Evolutionary conservation across 1,140 invertebrate species (phyloP).

Genomic region (Daktulosphaira vitifoliae): DNA sequence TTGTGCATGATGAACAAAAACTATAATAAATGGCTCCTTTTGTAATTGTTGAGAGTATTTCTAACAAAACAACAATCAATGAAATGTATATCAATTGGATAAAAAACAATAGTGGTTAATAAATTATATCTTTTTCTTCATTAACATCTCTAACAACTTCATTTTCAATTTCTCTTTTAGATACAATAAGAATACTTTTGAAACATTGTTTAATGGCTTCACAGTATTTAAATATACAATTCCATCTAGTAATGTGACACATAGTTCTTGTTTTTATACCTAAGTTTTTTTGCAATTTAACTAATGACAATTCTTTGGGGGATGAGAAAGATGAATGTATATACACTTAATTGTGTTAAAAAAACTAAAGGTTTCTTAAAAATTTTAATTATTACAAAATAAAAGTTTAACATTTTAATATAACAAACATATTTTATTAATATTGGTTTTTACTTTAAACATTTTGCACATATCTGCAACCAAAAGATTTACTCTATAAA

Average conservation of each 20-base stretch:
- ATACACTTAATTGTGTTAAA: slow-evolving; percentile 6
- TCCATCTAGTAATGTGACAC: neutral
- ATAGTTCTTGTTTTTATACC: neutral
- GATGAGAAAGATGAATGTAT: slow-evolving; percentile 1
- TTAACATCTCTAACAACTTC: slow-evolving; percentile 9
- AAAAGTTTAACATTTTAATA: no score
- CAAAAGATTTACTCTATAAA: no score
- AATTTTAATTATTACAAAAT: no score
- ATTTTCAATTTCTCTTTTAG: neutral
- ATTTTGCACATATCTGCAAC: no score
- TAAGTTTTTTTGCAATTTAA: neutral
- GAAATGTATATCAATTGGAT: neutral
- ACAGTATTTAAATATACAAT: neutral
- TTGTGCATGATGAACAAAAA: slow-evolving; percentile 3
- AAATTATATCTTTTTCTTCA: slow-evolving; percentile 2
- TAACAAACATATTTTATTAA: no score
- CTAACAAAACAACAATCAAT: neutral
- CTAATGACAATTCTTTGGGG: neutral
- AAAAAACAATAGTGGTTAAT: neutral
- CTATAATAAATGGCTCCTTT: slow-evolving; percentile 9
- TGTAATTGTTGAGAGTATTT: slow-evolving; percentile 15
- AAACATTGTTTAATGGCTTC: slow-evolving; percentile 10
- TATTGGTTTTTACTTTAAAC: no score
- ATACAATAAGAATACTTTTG: neutral
- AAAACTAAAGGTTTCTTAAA: neutral